These are phyloP conservation scores for Drepanosiphum platanoidis DNA, from an alignment of 2,888 invertebrate species.

Conservation along the genomic window DNA sequence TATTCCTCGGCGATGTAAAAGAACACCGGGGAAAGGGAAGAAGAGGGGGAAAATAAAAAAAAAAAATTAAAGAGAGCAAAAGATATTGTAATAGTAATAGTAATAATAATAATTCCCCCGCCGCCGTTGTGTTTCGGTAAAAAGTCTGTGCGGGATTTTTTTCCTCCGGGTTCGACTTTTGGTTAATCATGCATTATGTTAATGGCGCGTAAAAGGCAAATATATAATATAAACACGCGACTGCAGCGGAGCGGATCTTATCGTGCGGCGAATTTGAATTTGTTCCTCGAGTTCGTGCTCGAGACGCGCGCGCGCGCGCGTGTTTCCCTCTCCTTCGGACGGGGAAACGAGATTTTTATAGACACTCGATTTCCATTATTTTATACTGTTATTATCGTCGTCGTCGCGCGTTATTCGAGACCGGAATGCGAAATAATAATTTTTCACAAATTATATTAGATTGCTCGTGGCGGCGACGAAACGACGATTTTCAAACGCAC, in stretches of 20 bases:
- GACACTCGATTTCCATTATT: constrained; percentile 18
- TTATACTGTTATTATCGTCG: neutral
- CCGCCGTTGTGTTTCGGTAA: neutral
- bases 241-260: constrained; percentile 23
- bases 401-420: constrained; percentile 1
- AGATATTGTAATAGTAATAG: constrained; percentile 20
- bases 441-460: constrained; percentile 29
- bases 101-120: neutral
- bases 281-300: neutral
- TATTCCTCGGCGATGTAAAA: constrained; percentile 11
- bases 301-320: too few species aligned
- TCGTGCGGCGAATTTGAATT: constrained; percentile 43
- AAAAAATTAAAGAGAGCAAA: constrained; percentile 17
- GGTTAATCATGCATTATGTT: constrained; percentile 51
- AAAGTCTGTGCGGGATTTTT: constrained; percentile 8
- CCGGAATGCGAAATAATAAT: neutral
- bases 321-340: neutral
- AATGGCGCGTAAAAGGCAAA: constrained; percentile 40
- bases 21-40: neutral
- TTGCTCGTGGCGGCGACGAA: neutral
- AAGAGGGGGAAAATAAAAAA: neutral
- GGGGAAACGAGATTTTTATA: neutral
- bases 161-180: constrained; percentile 22
- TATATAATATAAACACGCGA: constrained; percentile 16
- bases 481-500: too few species aligned